phyloP scores from a whole-genome alignment of 37 sponge, comb jelly and placozoan species.

The Agelas oroides region DNA sequence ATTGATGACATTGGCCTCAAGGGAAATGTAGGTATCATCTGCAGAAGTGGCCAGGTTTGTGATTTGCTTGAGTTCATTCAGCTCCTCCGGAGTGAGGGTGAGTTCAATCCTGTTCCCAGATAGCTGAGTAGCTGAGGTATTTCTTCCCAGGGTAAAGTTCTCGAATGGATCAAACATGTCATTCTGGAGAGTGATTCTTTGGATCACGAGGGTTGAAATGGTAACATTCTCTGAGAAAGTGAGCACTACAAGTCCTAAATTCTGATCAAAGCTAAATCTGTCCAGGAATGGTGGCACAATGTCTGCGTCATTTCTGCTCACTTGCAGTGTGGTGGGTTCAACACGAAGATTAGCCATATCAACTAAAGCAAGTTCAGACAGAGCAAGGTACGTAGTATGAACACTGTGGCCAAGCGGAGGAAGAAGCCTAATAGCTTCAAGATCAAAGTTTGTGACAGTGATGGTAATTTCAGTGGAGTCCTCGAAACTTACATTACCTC shows the following conservation, averaged over 20 bases:
- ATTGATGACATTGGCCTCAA: constrained; percentile 67
- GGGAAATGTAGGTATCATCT: constrained; percentile 58
- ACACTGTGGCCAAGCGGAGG: constrained; percentile 79
- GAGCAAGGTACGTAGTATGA: constrained; percentile 58
- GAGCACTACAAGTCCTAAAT: constrained; percentile 58
- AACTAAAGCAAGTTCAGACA: constrained; percentile 44
- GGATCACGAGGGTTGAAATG: constrained; percentile 46
- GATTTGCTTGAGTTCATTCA: constrained; percentile 76
- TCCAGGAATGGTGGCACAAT: constrained; percentile 76
- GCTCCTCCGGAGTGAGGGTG: constrained; percentile 52
- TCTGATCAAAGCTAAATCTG: constrained; percentile 66
- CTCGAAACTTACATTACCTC: constrained; percentile 54
- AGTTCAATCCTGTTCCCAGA: constrained; percentile 46
- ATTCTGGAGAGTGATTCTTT: constrained; percentile 73
- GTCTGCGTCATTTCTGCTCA: constrained; percentile 71
- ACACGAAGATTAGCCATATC: constrained; percentile 84
- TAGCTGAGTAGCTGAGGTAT: constrained; percentile 33
- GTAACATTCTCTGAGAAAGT: constrained; percentile 82
- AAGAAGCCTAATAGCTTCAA: constrained; percentile 67
- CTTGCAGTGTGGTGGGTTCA: constrained; percentile 27
- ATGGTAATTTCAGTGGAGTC: constrained; percentile 85
- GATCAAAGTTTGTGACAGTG: constrained; percentile 65
- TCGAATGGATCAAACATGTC: neutral
- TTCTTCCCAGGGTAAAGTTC: constrained; percentile 51
- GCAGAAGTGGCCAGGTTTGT: constrained; percentile 48